These are phyloP conservation scores for Calidris pugnax DNA, from an alignment of 2,113 vertebrate species.

Conservation along the genomic window DNA sequence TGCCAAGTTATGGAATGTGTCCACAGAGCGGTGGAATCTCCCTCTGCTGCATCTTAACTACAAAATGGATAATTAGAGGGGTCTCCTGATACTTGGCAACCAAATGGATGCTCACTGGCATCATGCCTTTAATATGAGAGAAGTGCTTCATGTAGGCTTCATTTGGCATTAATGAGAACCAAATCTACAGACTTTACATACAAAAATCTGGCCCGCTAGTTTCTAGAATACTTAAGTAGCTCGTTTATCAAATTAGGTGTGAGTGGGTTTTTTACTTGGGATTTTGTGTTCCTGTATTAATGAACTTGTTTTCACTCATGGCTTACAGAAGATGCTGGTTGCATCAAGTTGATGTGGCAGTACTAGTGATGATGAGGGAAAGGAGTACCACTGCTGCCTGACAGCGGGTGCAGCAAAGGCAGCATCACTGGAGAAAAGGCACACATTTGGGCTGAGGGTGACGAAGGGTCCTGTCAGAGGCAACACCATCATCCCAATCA, in stretches of 20 bases:
- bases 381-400: not conserved
- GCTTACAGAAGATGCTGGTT: not conserved
- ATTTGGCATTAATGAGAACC: conserved; percentile 67
- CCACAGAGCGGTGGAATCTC: conserved; percentile 50
- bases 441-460: not conserved
- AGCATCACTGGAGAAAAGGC: not conserved
- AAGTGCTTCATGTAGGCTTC: conserved; percentile 57
- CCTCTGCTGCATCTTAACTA: conserved; percentile 44
- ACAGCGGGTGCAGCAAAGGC: not conserved
- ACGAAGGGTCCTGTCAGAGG: not conserved
- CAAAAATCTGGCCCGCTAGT: conserved; percentile 53
- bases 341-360: not conserved
- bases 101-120: conserved; percentile 54
- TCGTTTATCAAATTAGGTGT: conserved; percentile 60
- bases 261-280: conserved; percentile 54
- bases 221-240: conserved; percentile 58
- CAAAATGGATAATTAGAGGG: conserved; percentile 68
- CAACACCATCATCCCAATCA: not conserved
- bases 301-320: conserved; percentile 17
- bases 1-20: conserved; percentile 60
- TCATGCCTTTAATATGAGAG: conserved; percentile 62
- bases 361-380: not conserved
- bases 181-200: conserved; percentile 55
- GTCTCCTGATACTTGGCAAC: conserved; percentile 69
- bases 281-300: conserved; percentile 33